phyloP scores from a whole-genome alignment of 1,140 invertebrate species.

The Asbolus verrucosus region DNA sequence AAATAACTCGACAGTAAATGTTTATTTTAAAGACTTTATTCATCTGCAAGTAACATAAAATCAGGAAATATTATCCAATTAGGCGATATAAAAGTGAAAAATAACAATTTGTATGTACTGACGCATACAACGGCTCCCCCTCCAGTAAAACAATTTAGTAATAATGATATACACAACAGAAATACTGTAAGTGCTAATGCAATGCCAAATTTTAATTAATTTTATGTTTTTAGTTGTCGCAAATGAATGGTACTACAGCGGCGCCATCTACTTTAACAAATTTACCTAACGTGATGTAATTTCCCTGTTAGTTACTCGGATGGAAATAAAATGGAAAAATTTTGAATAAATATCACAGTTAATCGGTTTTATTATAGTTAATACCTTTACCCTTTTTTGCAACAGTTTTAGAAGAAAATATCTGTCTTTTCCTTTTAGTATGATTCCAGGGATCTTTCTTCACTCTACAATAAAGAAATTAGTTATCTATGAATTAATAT shows the following conservation, averaged over 20 bases:
- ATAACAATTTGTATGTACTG: slow-evolving; percentile 72
- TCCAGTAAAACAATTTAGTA: slow-evolving; percentile 15
- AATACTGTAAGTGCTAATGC: slow-evolving; percentile 8
- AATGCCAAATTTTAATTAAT: not conserved
- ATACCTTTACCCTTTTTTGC: slow-evolving; percentile 29
- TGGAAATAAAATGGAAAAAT: too few species aligned
- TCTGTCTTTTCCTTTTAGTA: slow-evolving; percentile 13
- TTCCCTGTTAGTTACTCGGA: too few species aligned
- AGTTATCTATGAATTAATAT: not conserved
- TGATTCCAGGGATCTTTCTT: slow-evolving; percentile 30
- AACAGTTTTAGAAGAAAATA: slow-evolving; percentile 7
- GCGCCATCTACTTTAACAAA: not conserved
- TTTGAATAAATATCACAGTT: slow-evolving; percentile 1
- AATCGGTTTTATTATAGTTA: not conserved
- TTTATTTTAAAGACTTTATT: slow-evolving; percentile 67
- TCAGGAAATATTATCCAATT: slow-evolving; percentile 71
- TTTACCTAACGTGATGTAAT: slow-evolving; percentile 28
- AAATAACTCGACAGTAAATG: not conserved
- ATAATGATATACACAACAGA: slow-evolving; percentile 8
- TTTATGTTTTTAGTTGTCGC: not conserved
- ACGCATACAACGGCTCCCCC: slow-evolving; percentile 75
- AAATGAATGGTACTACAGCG: not conserved
- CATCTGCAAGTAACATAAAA: slow-evolving; percentile 69
- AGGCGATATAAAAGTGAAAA: slow-evolving; percentile 70
- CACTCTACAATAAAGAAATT: slow-evolving; percentile 4